Percentiles rank a stretch among this genome's conserved stretches.
Conservation (phyloP, 1,140 invertebrate genomes). For the Pogonus chalceus region DNA sequence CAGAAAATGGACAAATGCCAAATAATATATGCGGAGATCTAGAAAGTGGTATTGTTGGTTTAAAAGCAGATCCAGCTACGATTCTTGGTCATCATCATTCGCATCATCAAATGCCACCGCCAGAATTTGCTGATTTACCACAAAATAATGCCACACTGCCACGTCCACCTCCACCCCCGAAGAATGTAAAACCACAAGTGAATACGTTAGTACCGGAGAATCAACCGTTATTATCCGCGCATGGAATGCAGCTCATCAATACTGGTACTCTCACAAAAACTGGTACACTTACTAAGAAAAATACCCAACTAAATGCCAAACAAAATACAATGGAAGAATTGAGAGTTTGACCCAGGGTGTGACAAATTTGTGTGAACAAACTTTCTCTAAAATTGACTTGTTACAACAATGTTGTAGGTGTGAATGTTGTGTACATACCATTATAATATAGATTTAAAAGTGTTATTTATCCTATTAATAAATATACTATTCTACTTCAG, state of each 20-base stretch:
- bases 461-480: constrained; percentile 8
- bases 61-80: constrained; percentile 54
- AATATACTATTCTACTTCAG: constrained; percentile 6
- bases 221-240: constrained; percentile 48
- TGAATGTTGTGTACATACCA: constrained; percentile 31
- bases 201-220: constrained; percentile 50
- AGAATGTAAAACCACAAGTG: constrained; percentile 51
- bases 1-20: constrained; percentile 74
- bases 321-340: constrained; percentile 64
- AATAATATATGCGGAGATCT: constrained; percentile 73
- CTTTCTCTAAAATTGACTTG: background rate
- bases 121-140: constrained; percentile 64
- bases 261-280: constrained; percentile 54
- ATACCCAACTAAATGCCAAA: constrained; percentile 48
- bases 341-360: constrained; percentile 57
- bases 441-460: constrained; percentile 6
- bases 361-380: background rate
- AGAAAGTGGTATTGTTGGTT: constrained; percentile 50
- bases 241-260: constrained; percentile 56
- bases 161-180: constrained; percentile 61
- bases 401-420: constrained; percentile 9
- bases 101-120: constrained; percentile 65
- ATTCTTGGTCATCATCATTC: constrained; percentile 56
- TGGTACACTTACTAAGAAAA: constrained; percentile 55
- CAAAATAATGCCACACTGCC: constrained; percentile 56